Base-by-base conservation (phyloP, 2,797 vertebrate genomes). In the Acanthis flammea region DNA sequence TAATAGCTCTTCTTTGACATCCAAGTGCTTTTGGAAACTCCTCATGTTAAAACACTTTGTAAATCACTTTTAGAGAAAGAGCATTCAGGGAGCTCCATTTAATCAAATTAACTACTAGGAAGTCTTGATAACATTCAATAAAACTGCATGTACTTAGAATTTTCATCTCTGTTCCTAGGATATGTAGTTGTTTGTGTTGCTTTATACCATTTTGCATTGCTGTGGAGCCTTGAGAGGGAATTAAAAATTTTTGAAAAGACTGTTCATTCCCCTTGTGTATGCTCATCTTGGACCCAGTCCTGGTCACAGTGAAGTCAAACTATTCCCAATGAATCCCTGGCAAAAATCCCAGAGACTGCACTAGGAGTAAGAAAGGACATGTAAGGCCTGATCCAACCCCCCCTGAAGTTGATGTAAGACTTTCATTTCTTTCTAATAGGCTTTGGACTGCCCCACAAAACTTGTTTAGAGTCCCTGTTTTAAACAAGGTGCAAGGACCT, bases 11-110 rank as follows among this genome's bases (percentile, higher is more conserved):
- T 97, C 98, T 97, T 97, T 97, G 98, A 96, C 97, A 97, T 97
- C 84, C 94, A 96, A 97, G 77, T 94, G 84, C 92, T 96, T 98
- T 97, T 98, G 97, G 98, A 98, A 98, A 97, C 95, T 97, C 97
- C 96, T 97, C 84, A 92, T 95, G 95, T 93, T 92, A 95, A 97
- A 98, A 97, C 98, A 99, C 98, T 98, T 98, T 97, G 98, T 99
- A 98, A 98, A 99, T 99, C 98, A 99, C 95, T 95, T 88, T 74
- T 72, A 95, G 87, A 94, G 87, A 85, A 95, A 94, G 85, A 91
- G 81, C 80, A 93, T 95, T 96, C 92, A 96, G 75, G 60, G 92
- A 95, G 71, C 53, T 86, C 89, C 65, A 60, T 90, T 97, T 97
- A 97, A 97, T 97, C 95, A 97, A 96, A 96, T 97, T 97, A 97